Conservation (phyloP, 1,140 invertebrate species). For the Anastrepha obliqua region DNA sequence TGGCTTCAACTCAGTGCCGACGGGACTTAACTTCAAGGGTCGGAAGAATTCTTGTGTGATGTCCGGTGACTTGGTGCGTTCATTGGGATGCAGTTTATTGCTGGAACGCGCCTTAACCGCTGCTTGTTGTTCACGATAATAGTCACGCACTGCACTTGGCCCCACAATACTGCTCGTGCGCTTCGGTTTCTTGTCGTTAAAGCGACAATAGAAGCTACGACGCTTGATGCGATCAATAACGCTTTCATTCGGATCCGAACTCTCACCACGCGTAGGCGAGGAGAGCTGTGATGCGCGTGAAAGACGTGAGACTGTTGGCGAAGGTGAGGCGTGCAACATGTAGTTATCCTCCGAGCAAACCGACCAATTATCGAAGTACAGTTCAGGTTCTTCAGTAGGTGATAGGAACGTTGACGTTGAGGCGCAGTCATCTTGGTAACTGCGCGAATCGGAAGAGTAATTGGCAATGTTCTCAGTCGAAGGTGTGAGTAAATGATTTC, state of each 20-base stretch:
- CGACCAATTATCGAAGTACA: slow-evolving; percentile 82
- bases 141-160: slow-evolving; percentile 73
- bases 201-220: slow-evolving; percentile 91
- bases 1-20: slow-evolving; percentile 70
- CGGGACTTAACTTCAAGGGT: slow-evolving; percentile 69
- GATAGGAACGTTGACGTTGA: slow-evolving; percentile 76
- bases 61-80: slow-evolving; percentile 67
- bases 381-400: slow-evolving; percentile 78
- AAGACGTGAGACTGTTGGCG: slow-evolving; percentile 75
- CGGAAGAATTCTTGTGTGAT: slow-evolving; percentile 71
- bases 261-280: slow-evolving; percentile 69
- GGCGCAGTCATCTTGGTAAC: slow-evolving; percentile 71
- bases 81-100: slow-evolving; percentile 60
- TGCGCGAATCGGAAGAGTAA: slow-evolving; percentile 72
- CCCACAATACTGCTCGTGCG: slow-evolving; percentile 78
- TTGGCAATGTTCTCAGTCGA: slow-evolving; percentile 72
- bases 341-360: slow-evolving; percentile 79
- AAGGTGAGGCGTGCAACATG: slow-evolving; percentile 68
- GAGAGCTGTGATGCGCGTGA: slow-evolving; percentile 74
- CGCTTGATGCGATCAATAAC: slow-evolving; percentile 89
- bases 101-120: slow-evolving; percentile 58
- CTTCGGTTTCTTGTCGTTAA: slow-evolving; percentile 86
- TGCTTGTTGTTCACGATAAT: slow-evolving; percentile 70
- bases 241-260: slow-evolving; percentile 79
- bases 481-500: slow-evolving; percentile 69